A percentile compares a stretch with the other conserved stretches of the same genome.
Evolutionary conservation across 2,888 invertebrate species (phyloP).

Genomic region (Entomobrya multifasciata): DNA sequence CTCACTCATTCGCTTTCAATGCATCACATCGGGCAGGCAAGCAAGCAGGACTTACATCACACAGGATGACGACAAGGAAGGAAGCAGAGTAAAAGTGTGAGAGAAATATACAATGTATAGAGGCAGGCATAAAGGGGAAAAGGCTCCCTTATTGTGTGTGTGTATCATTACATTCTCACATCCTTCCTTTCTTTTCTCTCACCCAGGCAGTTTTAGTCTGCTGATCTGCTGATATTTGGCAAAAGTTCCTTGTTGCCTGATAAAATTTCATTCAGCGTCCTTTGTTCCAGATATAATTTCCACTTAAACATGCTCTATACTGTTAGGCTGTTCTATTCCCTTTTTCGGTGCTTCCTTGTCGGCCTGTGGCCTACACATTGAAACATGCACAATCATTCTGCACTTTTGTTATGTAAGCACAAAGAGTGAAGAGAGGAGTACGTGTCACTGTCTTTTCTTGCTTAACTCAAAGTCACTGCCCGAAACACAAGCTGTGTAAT

Average conservation of each 20-base stretch:
- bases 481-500: too few relatives aligned
- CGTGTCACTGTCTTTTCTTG: background rate
- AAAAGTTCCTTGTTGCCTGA: conserved; percentile 39
- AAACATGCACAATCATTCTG: background rate
- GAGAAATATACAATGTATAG: background rate
- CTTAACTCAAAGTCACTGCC: background rate
- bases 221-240: conserved; percentile 29
- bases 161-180: conserved; percentile 23
- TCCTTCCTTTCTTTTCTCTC: conserved; percentile 12
- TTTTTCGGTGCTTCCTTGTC: background rate
- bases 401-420: background rate
- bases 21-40: conserved; percentile 45
- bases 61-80: conserved; percentile 44
- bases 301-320: conserved; percentile 63
- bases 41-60: background rate
- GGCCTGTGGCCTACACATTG: background rate
- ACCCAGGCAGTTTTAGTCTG: conserved; percentile 40
- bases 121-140: background rate
- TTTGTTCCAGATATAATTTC: conserved; percentile 66
- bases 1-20: conserved; percentile 48
- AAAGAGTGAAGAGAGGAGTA: background rate
- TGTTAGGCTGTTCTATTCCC: background rate
- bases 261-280: conserved; percentile 56
- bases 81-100: conserved; percentile 33
- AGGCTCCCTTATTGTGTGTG: conserved; percentile 36